Evolutionary conservation across 2,888 invertebrate genomes (phyloP), one percentile per base, ranked within the genome.

Genomic region (Amaurobius ferox): DNA sequence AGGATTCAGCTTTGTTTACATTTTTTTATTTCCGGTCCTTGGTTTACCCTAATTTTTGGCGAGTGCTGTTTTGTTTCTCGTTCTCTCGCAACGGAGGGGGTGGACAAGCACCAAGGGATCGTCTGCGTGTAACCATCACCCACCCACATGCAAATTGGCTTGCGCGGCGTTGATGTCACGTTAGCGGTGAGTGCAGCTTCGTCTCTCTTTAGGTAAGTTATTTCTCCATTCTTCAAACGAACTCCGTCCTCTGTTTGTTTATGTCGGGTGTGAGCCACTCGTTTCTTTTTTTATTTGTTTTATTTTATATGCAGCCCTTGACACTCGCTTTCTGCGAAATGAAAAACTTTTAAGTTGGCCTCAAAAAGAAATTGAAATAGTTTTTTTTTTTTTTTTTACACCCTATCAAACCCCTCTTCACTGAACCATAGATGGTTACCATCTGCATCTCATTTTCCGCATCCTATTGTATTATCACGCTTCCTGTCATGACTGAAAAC

Each of bases 111-210:
- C 64, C 29, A 67, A 67, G 55, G 76, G 71, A 68, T 44, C 40
- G 35, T 55, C 71, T 61, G 35, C 16, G 44, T 64, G 55, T 55
- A 67, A 9, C 26, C 48, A 80, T 32, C 83, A 85, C 77, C 76
- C 79, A 66, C 78, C 79, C 79, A 68, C 86, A 86, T 86, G 86
- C 86, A 86, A 86, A 86, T 86, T 86, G 86, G 86, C 79, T 55
- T 86, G 79, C 68, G 79, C 70, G 48, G 64, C 79, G 79, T 86
- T 44, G 86, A 79, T 79, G 74, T 79, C 40, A 68, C 85, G 67
- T 32, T 73, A 67, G 85, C 85, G 35, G 86, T 79, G 79, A 78
- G 70, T 71, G 79, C 86, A 29, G 78, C 86, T 32, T 86, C 86
- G 73, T 86, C 86, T 79, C 79, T 86, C n/a, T 76, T 86, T 79